Base-by-base conservation (phyloP, 2,888 invertebrate species). In the Meganola albula region DNA sequence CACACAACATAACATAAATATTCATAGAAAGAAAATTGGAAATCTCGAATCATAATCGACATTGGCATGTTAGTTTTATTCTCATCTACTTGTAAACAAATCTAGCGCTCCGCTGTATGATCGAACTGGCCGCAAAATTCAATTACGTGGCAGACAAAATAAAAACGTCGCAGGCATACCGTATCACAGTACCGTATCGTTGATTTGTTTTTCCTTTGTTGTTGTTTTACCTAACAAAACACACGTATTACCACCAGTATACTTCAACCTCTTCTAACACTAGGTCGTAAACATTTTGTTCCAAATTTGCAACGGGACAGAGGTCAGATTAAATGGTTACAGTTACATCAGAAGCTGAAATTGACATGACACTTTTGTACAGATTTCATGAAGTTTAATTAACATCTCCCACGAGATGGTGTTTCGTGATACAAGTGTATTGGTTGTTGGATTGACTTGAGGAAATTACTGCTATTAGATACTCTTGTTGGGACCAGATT, bases 121-220 rank as follows among this genome's bases (percentile, higher is more conserved):
- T 69, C 61, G 71, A 59, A 61, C 58, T 16, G 16, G 67, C 79
- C 78, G 71, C 78, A 73, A 72, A 80, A 82, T 80, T 83, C 79
- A 79, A 83, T 82, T 78, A 78, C 74, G 67, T 64, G 63, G 65
- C 69, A 78, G 75, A 80, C 74, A 73, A 82, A 79, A 79, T 76
- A 78, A 80, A 80, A 82, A 74, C 65, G 64, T 62, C 60, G 52
- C 69, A 58, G 62, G 54, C 65, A 60, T 62, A 65, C 62, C 60
- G 70, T 71, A n/a, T n/a, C n/a, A n/a, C n/a, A n/a, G n/a, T n/a
- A n/a, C n/a, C n/a, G n/a, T n/a, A 70, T 69, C 73, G 72, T 72
- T 71, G 75, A 80, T 80, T 79, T 76, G 76, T 77, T 79, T 76
- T 71, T 66, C 64, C 62, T 72, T 67, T 68, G 72, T 65, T 70